phyloP scores from a whole-genome alignment of 2,888 invertebrate genomes.

The Stratiomys singularior region DNA sequence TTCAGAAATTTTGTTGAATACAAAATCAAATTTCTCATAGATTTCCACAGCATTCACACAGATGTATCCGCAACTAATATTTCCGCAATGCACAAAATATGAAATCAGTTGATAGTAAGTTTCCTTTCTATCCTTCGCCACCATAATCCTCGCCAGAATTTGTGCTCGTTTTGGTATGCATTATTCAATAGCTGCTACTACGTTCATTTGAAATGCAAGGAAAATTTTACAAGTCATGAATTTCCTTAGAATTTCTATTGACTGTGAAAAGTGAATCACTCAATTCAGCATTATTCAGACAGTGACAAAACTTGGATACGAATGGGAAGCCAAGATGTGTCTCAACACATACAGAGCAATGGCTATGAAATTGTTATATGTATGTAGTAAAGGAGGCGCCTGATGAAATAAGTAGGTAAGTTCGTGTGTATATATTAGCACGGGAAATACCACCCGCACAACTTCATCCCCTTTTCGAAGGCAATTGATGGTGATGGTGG shows the following conservation, averaged over 20 bases:
- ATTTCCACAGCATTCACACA: too few species aligned
- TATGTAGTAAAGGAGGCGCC: too few species aligned
- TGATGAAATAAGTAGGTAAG: too few species aligned
- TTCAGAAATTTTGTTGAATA: too few species aligned
- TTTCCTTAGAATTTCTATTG: constrained; percentile 35
- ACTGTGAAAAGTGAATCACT: constrained; percentile 39
- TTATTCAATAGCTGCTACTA: constrained; percentile 32
- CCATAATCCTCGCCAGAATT: background rate
- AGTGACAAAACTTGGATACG: background rate
- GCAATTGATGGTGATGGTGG: too few species aligned
- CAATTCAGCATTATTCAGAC: constrained; percentile 1
- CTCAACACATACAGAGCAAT: too few species aligned
- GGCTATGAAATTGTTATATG: too few species aligned
- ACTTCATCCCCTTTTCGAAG: too few species aligned
- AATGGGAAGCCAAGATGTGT: background rate
- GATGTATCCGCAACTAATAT: too few species aligned
- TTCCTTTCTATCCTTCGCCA: background rate
- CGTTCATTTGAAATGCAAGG: constrained; percentile 45
- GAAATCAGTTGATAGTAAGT: background rate
- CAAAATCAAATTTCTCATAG: too few species aligned
- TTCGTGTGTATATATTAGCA: too few species aligned
- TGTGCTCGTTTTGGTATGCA: background rate
- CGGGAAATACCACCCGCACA: too few species aligned
- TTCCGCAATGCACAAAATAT: background rate
- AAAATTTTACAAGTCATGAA: constrained; percentile 48